Conservation (phyloP, 2,888 invertebrate species). For the Strigamia maritima region DNA sequence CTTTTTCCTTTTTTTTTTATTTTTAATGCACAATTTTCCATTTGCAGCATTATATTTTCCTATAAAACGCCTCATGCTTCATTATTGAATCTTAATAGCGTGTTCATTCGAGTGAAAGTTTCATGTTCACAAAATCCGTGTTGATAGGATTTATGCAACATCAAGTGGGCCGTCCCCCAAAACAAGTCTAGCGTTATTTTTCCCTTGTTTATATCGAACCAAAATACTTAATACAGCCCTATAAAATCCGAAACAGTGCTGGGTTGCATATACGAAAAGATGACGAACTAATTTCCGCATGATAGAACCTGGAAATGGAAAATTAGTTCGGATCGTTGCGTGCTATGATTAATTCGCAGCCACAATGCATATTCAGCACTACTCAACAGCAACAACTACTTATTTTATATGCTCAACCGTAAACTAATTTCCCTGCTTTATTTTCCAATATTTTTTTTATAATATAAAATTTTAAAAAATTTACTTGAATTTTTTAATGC, state of each 20-base stretch:
- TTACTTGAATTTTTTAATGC: not conserved
- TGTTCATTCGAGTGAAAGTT: not conserved
- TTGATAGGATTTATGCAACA: slow-evolving; percentile 19
- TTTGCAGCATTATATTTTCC: slow-evolving; percentile 1
- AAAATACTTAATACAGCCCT: slow-evolving; percentile 6
- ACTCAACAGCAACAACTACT: not conserved
- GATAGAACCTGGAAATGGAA: slow-evolving; percentile 3
- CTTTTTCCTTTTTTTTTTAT: not conserved
- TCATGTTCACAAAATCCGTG: slow-evolving; percentile 13
- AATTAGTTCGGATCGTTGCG: slow-evolving; percentile 3
- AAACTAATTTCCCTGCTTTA: not conserved
- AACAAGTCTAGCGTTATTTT: slow-evolving; percentile 6
- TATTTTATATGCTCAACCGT: no score
- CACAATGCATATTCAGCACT: not conserved
- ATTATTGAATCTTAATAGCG: slow-evolving; percentile 13
- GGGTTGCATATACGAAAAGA: not conserved
- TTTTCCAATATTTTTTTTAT: not conserved
- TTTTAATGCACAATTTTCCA: not conserved
- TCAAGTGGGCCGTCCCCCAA: slow-evolving; percentile 1
- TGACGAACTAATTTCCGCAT: slow-evolving; percentile 23
- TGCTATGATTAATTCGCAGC: slow-evolving; percentile 13
- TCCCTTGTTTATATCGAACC: slow-evolving; percentile 16
- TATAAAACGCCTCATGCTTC: not conserved
- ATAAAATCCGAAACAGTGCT: slow-evolving; percentile 6
- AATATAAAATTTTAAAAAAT: no score